Evolutionary conservation across 2,797 vertebrate genomes (phyloP), one percentile per base, ranked within the genome.

Genomic region (Arrhamphus sclerolepis): DNA sequence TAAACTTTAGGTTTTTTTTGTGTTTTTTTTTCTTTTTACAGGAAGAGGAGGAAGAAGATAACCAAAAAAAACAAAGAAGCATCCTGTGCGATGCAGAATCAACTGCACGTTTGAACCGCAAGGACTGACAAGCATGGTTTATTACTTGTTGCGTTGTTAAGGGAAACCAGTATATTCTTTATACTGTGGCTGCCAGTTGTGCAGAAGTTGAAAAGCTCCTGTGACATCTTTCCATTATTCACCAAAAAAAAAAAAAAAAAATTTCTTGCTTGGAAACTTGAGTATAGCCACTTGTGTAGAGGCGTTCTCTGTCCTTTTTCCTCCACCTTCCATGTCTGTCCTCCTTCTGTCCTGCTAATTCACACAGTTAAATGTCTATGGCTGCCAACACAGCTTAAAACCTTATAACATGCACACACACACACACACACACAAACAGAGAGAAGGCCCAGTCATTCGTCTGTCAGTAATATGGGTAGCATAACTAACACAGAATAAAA

Each of bases 401-500:
- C 68, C 77, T 77, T 75, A 58, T 49, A 38, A 69, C 59, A 60
- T 8, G 34, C 56, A 49, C 67, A 49, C 53, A 69, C 62, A 24
- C 59, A 50, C 56, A 43, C 53, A 56, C 60, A 71, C 52, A 65
- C 19, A 46, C 42, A 46, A 44, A 56, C 53, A 56, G 56, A 80
- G 44, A 69, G 16, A 73, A 8, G 73, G 55, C 72, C 62, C 76
- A 75, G 72, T 83, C 76, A 82, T 75, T 72, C 52, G 75, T 66
- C 78, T 68, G 80, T 89, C 84, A 87, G 87, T 83, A 82, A 84
- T 78, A 88, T 26, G 57, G 82, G 66, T 70, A 83, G 77, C 80
- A 83, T 84, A 74, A 84, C 83, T 64, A 79, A 85, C 75, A 66
- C 48, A 71, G 76, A 86, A 87, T 88, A 87, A 88, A 87, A 89